phyloP scores from a whole-genome alignment of 2,113 vertebrate genomes.

The Gallinago paraguaiae region DNA sequence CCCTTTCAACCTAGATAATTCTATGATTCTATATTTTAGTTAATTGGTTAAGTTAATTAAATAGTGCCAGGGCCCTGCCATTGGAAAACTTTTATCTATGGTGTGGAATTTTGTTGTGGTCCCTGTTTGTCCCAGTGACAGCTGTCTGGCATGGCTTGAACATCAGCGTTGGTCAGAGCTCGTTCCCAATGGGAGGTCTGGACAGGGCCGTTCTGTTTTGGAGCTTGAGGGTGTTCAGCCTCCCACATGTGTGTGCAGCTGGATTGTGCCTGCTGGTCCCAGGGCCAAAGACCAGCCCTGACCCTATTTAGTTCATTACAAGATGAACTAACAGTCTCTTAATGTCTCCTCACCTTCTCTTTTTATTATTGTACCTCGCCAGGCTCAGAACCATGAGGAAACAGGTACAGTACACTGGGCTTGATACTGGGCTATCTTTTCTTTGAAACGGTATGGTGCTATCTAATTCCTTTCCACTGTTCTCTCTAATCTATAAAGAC shows the following conservation, averaged over 20 bases:
- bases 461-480: background rate
- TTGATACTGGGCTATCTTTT: background rate
- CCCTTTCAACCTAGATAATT: no score
- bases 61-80: rapidly evolving
- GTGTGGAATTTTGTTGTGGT: background rate
- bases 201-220: background rate
- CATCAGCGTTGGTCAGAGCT: background rate
- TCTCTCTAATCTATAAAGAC: conserved; percentile 11
- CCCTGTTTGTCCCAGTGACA: background rate
- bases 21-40: background rate
- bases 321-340: background rate
- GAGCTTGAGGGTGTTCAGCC: background rate
- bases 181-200: background rate
- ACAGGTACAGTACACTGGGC: background rate
- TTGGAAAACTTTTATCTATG: background rate
- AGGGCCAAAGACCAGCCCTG: background rate
- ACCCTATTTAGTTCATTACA: background rate
- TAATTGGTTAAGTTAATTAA: background rate
- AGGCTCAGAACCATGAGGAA: background rate
- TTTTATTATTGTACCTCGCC: background rate
- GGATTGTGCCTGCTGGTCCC: background rate
- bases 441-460: background rate
- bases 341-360: background rate
- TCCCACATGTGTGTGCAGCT: rapidly evolving
- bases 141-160: background rate